Conservation (phyloP, 2,888 invertebrate species). For the Thelaira solivaga region DNA sequence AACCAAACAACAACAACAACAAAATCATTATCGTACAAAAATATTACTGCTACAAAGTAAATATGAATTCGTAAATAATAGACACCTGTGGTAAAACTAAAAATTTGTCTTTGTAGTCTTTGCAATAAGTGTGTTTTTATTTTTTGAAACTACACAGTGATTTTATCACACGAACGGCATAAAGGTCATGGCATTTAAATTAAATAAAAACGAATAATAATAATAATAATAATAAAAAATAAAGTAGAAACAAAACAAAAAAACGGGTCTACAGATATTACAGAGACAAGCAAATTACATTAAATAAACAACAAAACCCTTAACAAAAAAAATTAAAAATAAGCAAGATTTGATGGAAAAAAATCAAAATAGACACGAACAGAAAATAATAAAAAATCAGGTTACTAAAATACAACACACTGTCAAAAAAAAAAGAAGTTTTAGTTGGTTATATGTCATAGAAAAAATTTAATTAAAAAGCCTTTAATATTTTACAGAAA, state of each 20-base stretch:
- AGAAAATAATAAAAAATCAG: not conserved
- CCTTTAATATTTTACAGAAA: too few species aligned
- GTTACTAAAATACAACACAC: not conserved
- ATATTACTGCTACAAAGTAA: not conserved
- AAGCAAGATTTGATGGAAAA: not conserved
- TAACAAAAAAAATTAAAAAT: conserved; percentile 3
- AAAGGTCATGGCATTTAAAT: conserved; percentile 56
- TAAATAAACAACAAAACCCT: conserved; percentile 3
- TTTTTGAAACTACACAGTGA: conserved; percentile 24
- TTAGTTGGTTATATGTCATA: too few species aligned
- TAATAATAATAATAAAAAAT: too few species aligned
- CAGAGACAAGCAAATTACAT: not conserved
- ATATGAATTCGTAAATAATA: conserved; percentile 3
- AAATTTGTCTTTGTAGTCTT: conserved; percentile 22
- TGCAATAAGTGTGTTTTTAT: conserved; percentile 6
- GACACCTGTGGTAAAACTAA: conserved; percentile 48
- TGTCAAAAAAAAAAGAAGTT: too few species aligned
- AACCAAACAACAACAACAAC: not conserved
- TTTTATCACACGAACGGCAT: conserved; percentile 43
- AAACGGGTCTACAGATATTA: conserved; percentile 12
- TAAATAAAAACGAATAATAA: conserved; percentile 8
- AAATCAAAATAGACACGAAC: not conserved
- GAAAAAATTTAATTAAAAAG: too few species aligned
- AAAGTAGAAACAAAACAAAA: not conserved
- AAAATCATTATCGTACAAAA: not conserved